Percentiles rank a stretch among this genome's conserved stretches.
Conservation (phyloP, 2,113 vertebrate species). For the human (Homo sapiens) region GRCh38 chr6:54430001-54430500, state of each 20-base stretch:
- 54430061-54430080: not conserved
- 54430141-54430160: conserved; percentile 27
- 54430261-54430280: not conserved
- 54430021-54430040: not conserved
- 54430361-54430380: too few species aligned
- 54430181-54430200: not conserved
- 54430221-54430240: not conserved
- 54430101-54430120: conserved; percentile 43
- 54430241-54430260: not conserved
- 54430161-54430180: conserved; percentile 32
- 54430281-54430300: not conserved
- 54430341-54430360: not conserved
- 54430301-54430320: not conserved
- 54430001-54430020: not conserved
- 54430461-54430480: too few species aligned
- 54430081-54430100: not conserved
- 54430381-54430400: too few species aligned
- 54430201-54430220: not conserved
- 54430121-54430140: not conserved
- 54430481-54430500: too few species aligned
- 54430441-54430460: too few species aligned
- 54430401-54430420: accelerated
- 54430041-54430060: not conserved
- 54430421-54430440: too few species aligned
- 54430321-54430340: not conserved